Conservation (phyloP, 2,797 vertebrate species). For the Macroramphosus scolopax region DNA sequence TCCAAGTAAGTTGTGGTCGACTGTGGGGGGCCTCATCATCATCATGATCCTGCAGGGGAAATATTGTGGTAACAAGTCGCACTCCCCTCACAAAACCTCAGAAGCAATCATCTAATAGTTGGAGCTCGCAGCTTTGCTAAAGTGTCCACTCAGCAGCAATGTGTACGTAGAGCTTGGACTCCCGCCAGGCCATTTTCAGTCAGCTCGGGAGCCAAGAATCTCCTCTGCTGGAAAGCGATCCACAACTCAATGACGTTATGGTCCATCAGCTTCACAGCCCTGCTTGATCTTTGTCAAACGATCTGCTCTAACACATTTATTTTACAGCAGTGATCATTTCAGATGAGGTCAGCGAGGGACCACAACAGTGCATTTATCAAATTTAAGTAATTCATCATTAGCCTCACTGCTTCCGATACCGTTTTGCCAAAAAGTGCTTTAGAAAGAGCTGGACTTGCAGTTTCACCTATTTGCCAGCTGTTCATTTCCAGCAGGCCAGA, state of each 20-base stretch:
- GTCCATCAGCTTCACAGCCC: constrained; percentile 16
- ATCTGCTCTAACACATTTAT: constrained; percentile 26
- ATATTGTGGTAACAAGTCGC: constrained; percentile 39
- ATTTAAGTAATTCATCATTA: constrained; percentile 28
- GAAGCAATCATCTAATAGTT: constrained; percentile 72
- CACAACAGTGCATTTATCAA: constrained; percentile 38
- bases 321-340: constrained; percentile 29
- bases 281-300: constrained; percentile 52
- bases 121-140: constrained; percentile 34
- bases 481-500: constrained; percentile 41
- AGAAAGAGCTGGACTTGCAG: constrained; percentile 55
- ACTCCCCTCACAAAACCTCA: constrained; percentile 44
- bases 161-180: constrained; percentile 43
- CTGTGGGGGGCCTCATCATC: constrained; percentile 22
- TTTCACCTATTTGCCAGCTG: constrained; percentile 50
- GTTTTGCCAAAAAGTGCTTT: constrained; percentile 41
- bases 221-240: constrained; percentile 43
- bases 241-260: constrained; percentile 5
- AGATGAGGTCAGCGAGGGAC: constrained; percentile 37
- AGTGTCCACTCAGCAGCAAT: constrained; percentile 69
- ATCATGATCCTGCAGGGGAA: constrained; percentile 22
- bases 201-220: constrained; percentile 54
- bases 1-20: constrained; percentile 7
- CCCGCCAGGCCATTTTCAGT: constrained; percentile 60
- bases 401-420: constrained; percentile 4